These are phyloP conservation scores for Drosophila longiperda DNA, from an alignment of 2,888 invertebrate species.

Conservation along the genomic window DNA sequence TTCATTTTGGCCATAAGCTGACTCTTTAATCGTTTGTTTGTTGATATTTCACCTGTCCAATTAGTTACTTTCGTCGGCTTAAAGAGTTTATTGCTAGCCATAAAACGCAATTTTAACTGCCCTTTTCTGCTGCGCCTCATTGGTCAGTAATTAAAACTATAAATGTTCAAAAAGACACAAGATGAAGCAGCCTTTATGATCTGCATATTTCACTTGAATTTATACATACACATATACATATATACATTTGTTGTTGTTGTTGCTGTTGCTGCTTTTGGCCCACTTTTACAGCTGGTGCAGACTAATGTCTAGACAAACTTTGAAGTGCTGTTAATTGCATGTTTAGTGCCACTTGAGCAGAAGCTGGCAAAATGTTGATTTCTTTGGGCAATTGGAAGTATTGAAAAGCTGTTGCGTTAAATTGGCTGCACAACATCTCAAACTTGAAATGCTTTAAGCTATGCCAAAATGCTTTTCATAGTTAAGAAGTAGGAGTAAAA, in stretches of 20 bases:
- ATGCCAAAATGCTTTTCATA: background rate
- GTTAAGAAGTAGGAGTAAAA: background rate
- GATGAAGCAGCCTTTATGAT: slow-evolving; percentile 50
- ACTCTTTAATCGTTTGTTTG: slow-evolving; percentile 55
- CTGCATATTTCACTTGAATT: slow-evolving; percentile 29
- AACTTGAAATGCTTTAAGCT: slow-evolving; percentile 9
- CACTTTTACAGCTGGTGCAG: slow-evolving; percentile 38
- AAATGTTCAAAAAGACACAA: slow-evolving; percentile 47
- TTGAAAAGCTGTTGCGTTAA: slow-evolving; percentile 23
- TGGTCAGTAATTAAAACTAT: slow-evolving; percentile 53
- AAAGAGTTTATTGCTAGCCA: slow-evolving; percentile 58
- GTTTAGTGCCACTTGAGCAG: slow-evolving; percentile 52
- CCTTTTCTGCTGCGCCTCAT: slow-evolving; percentile 26
- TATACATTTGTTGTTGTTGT: slow-evolving; percentile 24
- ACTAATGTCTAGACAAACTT: slow-evolving; percentile 62
- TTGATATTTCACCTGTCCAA: slow-evolving; percentile 76
- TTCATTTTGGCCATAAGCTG: slow-evolving; percentile 4
- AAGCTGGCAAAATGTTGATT: slow-evolving; percentile 41
- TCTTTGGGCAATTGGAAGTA: slow-evolving; percentile 21
- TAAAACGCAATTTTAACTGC: slow-evolving; percentile 66
- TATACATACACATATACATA: slow-evolving; percentile 27
- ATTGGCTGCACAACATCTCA: slow-evolving; percentile 16
- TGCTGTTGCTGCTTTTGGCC: slow-evolving; percentile 41
- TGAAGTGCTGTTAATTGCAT: slow-evolving; percentile 65
- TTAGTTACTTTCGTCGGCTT: slow-evolving; percentile 73